Evolutionary conservation across 2,888 invertebrate species (phyloP).

Genomic region (Sesia apiformis): DNA sequence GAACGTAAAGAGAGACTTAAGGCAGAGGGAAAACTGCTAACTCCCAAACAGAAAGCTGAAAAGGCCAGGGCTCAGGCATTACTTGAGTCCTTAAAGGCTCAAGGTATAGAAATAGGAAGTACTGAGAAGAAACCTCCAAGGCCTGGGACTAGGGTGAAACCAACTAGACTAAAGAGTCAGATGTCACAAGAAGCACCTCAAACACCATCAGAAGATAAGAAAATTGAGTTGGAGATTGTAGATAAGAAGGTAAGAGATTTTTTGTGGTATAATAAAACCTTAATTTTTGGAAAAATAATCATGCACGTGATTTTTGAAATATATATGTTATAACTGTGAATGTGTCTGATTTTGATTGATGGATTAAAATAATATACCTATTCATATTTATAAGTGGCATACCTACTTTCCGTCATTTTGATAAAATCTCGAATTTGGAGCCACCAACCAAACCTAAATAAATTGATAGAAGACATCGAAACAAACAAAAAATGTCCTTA

Average conservation of each 20-base stretch:
- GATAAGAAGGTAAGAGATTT: constrained; percentile 54
- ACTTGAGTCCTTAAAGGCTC: constrained; percentile 90
- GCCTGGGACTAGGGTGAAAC: constrained; percentile 83
- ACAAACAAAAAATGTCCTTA: too few relatives aligned
- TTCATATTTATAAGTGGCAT: too few relatives aligned
- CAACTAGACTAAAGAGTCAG: constrained; percentile 80
- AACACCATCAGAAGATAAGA: constrained; percentile 63
- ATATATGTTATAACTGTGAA: too few relatives aligned
- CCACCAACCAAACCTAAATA: too few relatives aligned
- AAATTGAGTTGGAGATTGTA: constrained; percentile 64
- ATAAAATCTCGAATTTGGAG: too few relatives aligned
- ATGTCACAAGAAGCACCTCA: constrained; percentile 72
- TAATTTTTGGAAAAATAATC: too few relatives aligned
- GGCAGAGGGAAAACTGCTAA: constrained; percentile 96
- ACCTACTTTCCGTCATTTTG: too few relatives aligned
- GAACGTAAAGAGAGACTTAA: constrained; percentile 94
- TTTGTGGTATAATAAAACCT: too few relatives aligned
- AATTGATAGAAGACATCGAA: too few relatives aligned
- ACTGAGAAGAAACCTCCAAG: constrained; percentile 77
- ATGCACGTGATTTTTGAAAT: too few relatives aligned
- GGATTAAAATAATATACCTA: too few relatives aligned
- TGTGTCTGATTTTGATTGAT: too few relatives aligned
- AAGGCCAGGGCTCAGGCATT: constrained; percentile 91
- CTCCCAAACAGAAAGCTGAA: constrained; percentile 94
- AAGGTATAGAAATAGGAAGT: constrained; percentile 88